Evolutionary conservation across 2,888 invertebrate species (phyloP), one percentile per base, ranked within the genome.

Genomic region (Dynastes tityus): DNA sequence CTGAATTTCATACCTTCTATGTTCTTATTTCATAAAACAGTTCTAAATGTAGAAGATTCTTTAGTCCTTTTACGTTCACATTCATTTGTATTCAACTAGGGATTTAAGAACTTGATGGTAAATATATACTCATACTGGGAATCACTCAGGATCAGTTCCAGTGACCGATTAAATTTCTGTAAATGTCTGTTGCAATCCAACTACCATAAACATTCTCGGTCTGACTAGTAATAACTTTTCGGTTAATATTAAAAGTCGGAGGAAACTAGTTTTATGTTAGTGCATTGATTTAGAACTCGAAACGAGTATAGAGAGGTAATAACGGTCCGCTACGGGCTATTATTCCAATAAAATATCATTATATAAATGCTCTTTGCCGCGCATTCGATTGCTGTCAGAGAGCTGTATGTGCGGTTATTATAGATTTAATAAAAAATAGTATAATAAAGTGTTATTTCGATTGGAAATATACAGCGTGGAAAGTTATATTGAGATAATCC

Each of bases 331-430:
- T 55, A 55, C 37, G 22, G 58, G 37, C 32, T 58, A 58, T 58
- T 58, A 40, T 40, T 22, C 58, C 37, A 58, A 73, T 73, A 73
- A 73, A 73, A 73, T 58, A 58, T 58, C 29, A 68, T 68, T 68
- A 68, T 27, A 68, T 49, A 51, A 68, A 53, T 68, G 51, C 68
- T 68, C 51, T 63, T 27, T 63, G 27, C 63, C 27, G 68, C 29
- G 51, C 22, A 55, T 22, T 2, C 55, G 55, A 55, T 55, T 16
- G 16, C 55, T 22, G 8, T 16, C 55, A 6, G 8, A 16, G n/a
- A 55, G 55, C 22, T 55, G 55, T 22, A 55, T 55, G 4, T 22
- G 55, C 16, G 22, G 55, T 9, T 22, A 16, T n/a, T n/a, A 53
- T 53, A n/a, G 53, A 53, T 53, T n/a, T 53, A 37, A 37, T 37